Conservation (phyloP, 2,888 invertebrate species). For the Lordiphosa fenestrarum region DNA sequence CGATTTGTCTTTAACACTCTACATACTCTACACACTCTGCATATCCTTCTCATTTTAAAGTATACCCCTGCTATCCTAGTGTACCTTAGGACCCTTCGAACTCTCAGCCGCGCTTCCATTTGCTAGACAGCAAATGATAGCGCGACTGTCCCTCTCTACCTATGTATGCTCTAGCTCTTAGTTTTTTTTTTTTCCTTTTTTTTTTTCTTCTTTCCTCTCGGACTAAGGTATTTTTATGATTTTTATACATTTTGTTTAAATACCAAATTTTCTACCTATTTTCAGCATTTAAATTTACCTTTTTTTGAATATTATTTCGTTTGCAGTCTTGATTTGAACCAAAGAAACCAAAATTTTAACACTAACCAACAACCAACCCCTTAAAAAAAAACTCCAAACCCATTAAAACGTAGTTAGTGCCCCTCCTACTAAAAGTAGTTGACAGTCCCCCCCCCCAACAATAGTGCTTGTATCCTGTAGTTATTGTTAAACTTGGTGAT, state of each 20-base stretch:
- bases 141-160: no score
- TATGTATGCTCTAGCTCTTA: no score
- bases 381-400: constrained; percentile 8
- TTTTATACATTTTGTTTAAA: constrained; percentile 70
- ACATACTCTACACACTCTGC: constrained; percentile 20
- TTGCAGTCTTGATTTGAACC: constrained; percentile 64
- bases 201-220: no score
- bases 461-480: constrained; percentile 53
- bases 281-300: constrained; percentile 62
- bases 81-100: background rate
- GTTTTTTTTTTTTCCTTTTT: no score
- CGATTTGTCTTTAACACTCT: constrained; percentile 41
- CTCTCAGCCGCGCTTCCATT: no score
- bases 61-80: background rate
- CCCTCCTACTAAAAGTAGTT: constrained; percentile 54
- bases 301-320: constrained; percentile 61
- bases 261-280: constrained; percentile 66
- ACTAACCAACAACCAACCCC: constrained; percentile 36
- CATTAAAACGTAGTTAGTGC: constrained; percentile 65
- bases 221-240: constrained; percentile 4
- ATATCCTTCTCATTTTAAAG: constrained; percentile 12
- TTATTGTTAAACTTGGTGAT: constrained; percentile 39
- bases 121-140: no score
- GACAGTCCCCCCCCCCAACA: constrained; percentile 26
- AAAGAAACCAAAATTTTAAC: constrained; percentile 48